A percentile compares a stretch with the other conserved stretches of the same genome.
These are phyloP conservation scores for Opisthograptis luteolata DNA, from an alignment of 2,888 invertebrate genomes.

Conservation along the genomic window DNA sequence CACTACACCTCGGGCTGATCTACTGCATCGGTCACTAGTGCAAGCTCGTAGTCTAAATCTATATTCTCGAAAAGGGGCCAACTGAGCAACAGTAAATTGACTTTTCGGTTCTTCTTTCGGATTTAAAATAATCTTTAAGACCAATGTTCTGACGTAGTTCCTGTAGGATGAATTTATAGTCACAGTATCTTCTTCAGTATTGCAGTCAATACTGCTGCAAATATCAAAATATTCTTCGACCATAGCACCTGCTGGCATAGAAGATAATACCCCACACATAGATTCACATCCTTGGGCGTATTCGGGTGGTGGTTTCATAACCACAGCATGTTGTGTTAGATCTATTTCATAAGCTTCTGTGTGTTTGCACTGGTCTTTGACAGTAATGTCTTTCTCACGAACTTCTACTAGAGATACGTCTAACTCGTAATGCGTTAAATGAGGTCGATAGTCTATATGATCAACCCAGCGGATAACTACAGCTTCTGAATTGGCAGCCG, in stretches of 20 bases:
- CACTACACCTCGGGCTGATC: conserved; percentile 60
- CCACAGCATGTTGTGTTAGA: conserved; percentile 61
- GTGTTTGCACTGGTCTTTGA: conserved; percentile 60
- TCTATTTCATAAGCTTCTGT: conserved; percentile 51
- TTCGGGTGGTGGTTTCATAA: conserved; percentile 63
- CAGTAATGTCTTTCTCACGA: conserved; percentile 44
- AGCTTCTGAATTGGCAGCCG: conserved; percentile 54
- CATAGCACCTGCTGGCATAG: conserved; percentile 58
- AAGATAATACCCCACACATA: conserved; percentile 65
- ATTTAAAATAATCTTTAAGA: conserved; percentile 61
- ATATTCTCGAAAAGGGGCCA: conserved; percentile 74
- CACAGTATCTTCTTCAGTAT: conserved; percentile 47
- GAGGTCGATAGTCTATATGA: conserved; percentile 61
- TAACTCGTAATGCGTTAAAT: conserved; percentile 65
- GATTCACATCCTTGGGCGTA: conserved; percentile 68
- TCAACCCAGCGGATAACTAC: conserved; percentile 69
- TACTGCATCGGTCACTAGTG: conserved; percentile 56
- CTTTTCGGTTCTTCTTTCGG: no score
- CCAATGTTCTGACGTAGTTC: conserved; percentile 54
- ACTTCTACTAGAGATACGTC: conserved; percentile 66
- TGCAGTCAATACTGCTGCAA: conserved; percentile 56
- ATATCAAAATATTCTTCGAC: conserved; percentile 68
- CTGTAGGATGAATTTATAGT: conserved; percentile 53
- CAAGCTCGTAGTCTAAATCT: conserved; percentile 69
- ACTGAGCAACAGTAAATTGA: conserved; percentile 54